Conservation (phyloP, 2,113 vertebrate species). For the Amia ocellicauda region DNA sequence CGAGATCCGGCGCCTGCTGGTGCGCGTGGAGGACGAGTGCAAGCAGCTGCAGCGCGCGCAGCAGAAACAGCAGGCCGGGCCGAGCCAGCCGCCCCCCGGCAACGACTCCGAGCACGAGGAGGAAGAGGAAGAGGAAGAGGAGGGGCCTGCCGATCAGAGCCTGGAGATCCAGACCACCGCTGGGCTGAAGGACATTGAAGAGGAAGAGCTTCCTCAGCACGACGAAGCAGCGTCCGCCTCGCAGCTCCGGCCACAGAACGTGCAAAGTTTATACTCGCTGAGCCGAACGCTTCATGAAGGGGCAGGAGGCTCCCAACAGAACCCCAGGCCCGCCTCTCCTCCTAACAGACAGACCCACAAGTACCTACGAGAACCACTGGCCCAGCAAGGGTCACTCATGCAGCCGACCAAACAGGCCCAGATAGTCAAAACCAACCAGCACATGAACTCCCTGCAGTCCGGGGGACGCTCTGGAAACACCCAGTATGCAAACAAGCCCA, state of each 20-base stretch:
- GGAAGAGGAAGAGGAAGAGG: slow-evolving; percentile 57
- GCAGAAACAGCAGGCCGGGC: slow-evolving; percentile 62
- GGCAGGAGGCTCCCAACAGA: slow-evolving; percentile 52
- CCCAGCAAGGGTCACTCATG: slow-evolving; percentile 73
- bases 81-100: slow-evolving; percentile 43
- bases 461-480: slow-evolving; percentile 43
- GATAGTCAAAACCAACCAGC: slow-evolving; percentile 93
- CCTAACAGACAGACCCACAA: slow-evolving; percentile 60
- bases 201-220: slow-evolving; percentile 50
- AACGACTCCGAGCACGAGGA: slow-evolving; percentile 77
- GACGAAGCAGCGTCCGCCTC: slow-evolving; percentile 36
- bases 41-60: slow-evolving; percentile 84
- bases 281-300: slow-evolving; percentile 69
- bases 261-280: slow-evolving; percentile 45
- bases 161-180: slow-evolving; percentile 44
- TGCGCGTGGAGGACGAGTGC: slow-evolving; percentile 90
- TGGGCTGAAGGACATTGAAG: slow-evolving; percentile 52
- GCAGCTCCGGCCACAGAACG: slow-evolving; percentile 56
- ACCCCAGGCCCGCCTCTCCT: slow-evolving; percentile 61
- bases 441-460: slow-evolving; percentile 71
- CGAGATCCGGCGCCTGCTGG: slow-evolving; percentile 84
- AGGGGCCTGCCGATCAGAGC: slow-evolving; percentile 39
- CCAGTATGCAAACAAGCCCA: slow-evolving; percentile 52
- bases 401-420: slow-evolving; percentile 92
- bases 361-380: slow-evolving; percentile 63